Evolutionary conservation across 2,797 vertebrate species (phyloP).

Genomic region (Holocentrus rufus): DNA sequence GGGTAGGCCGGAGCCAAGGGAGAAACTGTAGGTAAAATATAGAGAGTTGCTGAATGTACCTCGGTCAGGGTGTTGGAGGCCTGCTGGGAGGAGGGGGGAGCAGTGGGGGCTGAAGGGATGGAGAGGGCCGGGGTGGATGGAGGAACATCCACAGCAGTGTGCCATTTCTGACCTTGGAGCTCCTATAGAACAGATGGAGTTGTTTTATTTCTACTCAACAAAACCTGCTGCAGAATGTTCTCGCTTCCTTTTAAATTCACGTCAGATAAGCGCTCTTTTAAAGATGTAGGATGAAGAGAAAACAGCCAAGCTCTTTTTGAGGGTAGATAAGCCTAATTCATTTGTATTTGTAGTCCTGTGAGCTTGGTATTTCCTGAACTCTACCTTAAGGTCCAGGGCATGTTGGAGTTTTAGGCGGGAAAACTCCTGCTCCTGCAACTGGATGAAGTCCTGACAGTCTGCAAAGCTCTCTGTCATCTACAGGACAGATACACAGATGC

Average conservation of each 20-base stretch:
- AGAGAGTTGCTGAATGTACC: conserved; percentile 64
- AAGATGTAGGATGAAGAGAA: not conserved
- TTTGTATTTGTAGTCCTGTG: not conserved
- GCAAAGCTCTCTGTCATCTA: conserved; percentile 88
- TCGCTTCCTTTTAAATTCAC: not conserved
- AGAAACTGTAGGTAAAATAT: conserved; percentile 11
- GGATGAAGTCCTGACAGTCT: conserved; percentile 88
- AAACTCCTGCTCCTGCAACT: conserved; percentile 86
- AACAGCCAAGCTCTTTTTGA: not conserved
- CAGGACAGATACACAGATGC: conserved; percentile 39
- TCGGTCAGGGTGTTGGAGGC: conserved; percentile 61
- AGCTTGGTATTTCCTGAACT: not conserved
- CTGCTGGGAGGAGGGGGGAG: conserved; percentile 65
- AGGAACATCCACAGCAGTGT: conserved; percentile 31
- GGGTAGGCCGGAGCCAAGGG: conserved; percentile 24
- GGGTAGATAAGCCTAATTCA: not conserved
- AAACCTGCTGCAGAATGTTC: not conserved
- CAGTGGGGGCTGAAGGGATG: conserved; percentile 26
- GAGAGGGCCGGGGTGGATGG: conserved; percentile 48
- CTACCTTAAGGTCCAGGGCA: conserved; percentile 86
- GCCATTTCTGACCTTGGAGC: conserved; percentile 79
- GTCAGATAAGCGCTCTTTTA: not conserved
- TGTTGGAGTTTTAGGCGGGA: conserved; percentile 86
- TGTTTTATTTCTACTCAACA: not conserved
- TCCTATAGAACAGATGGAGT: conserved; percentile 74